A percentile compares a stretch with the other conserved stretches of the same genome.
Conservation (phyloP, 2,113 vertebrate species). For the Vidua chalybeata region DNA sequence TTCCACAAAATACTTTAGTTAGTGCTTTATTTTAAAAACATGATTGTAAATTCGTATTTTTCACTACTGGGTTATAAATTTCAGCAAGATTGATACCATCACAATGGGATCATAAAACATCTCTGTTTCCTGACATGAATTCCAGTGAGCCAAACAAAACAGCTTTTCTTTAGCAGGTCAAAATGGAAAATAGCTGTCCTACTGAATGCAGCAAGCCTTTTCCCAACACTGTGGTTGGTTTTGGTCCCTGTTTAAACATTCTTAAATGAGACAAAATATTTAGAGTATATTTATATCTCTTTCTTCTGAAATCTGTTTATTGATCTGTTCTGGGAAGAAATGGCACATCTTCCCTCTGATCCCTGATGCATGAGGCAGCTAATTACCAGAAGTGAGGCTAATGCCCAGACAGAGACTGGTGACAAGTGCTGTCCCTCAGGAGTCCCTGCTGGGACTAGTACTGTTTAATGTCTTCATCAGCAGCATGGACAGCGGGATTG, state of each 20-base stretch:
- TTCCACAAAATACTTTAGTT: background rate
- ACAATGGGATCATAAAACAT: background rate
- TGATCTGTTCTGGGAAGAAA: background rate
- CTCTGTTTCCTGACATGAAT: background rate
- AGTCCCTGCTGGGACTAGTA: accelerated
- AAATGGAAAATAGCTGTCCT: background rate
- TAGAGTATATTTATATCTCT: background rate
- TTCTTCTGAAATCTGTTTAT: background rate
- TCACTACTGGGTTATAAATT: background rate
- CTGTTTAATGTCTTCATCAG: background rate
- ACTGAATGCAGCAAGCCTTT: background rate
- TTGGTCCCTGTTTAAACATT: background rate
- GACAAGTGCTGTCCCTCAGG: background rate
- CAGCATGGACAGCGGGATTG: accelerated
- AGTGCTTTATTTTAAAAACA: background rate
- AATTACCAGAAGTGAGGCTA: background rate
- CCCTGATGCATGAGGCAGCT: background rate
- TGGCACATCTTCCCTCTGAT: background rate
- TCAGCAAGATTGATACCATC: background rate
- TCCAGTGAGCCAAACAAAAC: background rate
- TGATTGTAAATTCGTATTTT: background rate
- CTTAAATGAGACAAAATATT: background rate
- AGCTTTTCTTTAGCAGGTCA: background rate
- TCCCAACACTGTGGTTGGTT: background rate
- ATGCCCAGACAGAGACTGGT: background rate